These are phyloP conservation scores for Phyto melanocephala DNA, from an alignment of 2,888 invertebrate genomes.

Conservation along the genomic window DNA sequence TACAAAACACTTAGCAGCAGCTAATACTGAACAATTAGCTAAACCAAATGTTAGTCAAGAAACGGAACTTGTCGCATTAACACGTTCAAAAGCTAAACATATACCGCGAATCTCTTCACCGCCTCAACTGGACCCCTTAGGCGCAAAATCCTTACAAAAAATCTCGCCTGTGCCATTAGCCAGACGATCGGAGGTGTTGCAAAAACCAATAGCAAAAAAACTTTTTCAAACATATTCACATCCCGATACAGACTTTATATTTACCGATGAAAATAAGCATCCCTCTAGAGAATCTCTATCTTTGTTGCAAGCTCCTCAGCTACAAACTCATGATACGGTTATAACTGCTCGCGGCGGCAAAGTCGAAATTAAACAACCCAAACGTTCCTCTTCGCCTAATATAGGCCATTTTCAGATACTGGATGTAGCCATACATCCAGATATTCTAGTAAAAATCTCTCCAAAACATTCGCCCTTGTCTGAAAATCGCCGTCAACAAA, in stretches of 20 bases:
- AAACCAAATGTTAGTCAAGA: constrained; percentile 56
- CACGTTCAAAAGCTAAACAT: constrained; percentile 51
- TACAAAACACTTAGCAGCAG: constrained; percentile 27
- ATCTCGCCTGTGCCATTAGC: constrained; percentile 2
- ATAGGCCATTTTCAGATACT: constrained; percentile 71
- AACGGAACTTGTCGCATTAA: constrained; percentile 48
- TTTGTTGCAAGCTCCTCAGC: constrained; percentile 45
- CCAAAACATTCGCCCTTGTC: constrained; percentile 67
- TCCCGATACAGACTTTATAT: constrained; percentile 73
- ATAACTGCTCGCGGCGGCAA: constrained; percentile 70
- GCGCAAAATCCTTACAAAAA: constrained; percentile 5
- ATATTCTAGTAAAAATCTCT: constrained; percentile 72
- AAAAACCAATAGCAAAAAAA: constrained; percentile 66
- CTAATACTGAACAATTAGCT: constrained; percentile 34
- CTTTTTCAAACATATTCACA: constrained; percentile 73
- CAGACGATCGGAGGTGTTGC: constrained; percentile 53
- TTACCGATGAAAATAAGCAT: constrained; percentile 74
- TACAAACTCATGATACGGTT: constrained; percentile 57
- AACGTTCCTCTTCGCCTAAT: constrained; percentile 73
- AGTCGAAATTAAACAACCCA: constrained; percentile 71
- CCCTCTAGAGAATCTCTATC: constrained; percentile 66
- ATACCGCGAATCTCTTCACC: constrained; percentile 58
- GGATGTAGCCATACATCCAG: constrained; percentile 74
- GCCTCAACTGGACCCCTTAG: not conserved
- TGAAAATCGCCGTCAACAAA: constrained; percentile 41